A percentile compares a stretch with the other conserved stretches of the same genome.
Evolutionary conservation across 2,113 vertebrate species (phyloP).

Genomic region (Brienomyrus longianalis): DNA sequence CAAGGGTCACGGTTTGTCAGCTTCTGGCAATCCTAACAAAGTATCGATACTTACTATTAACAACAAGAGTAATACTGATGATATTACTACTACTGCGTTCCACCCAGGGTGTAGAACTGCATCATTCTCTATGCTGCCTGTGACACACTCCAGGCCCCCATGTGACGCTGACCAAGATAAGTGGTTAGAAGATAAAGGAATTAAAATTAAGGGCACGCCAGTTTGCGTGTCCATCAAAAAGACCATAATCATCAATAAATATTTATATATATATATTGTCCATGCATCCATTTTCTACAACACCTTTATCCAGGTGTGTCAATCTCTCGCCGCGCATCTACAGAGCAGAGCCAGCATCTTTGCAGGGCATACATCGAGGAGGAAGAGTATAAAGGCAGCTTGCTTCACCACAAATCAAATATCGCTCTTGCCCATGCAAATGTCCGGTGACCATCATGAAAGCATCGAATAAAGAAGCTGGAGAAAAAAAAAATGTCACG

Average conservation of each 20-base stretch:
- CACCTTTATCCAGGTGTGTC: neutral
- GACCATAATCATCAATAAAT: neutral
- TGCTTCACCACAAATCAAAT: neutral
- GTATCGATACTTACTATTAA: neutral
- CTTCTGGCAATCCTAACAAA: neutral
- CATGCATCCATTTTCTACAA: neutral
- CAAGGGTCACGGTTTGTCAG: neutral
- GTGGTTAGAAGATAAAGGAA: neutral
- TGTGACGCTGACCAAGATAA: neutral
- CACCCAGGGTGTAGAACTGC: neutral
- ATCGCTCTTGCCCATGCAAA: neutral
- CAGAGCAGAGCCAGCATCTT: neutral
- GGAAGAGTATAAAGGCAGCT: neutral
- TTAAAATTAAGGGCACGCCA: neutral
- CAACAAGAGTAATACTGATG: neutral
- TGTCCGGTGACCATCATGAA: slow-evolving; percentile 13
- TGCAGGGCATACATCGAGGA: neutral
- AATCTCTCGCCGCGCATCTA: neutral
- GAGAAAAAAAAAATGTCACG: slow-evolving; percentile 16
- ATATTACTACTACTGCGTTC: neutral
- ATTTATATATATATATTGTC: neutral
- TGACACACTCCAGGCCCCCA: neutral
- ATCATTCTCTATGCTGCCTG: neutral
- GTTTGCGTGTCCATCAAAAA: neutral
- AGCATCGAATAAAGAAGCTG: slow-evolving; percentile 33